Conservation (phyloP, 2,797 vertebrate genomes). For the Loriculus beryllinus region DNA sequence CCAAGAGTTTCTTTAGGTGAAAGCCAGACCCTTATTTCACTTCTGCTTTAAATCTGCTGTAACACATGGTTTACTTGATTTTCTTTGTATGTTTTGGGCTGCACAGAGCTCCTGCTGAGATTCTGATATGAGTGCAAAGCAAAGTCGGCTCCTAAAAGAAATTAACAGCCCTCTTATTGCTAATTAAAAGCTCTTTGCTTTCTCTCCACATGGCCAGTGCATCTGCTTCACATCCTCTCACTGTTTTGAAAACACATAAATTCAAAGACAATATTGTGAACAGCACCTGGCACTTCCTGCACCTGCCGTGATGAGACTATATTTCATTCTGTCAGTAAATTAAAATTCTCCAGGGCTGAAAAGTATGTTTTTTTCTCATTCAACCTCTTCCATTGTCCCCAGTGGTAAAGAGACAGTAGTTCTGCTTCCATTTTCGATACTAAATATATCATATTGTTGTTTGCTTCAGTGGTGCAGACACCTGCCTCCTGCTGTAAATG, state of each 20-base stretch:
- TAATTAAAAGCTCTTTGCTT: conserved; percentile 98
- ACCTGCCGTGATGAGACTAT: conserved; percentile 84
- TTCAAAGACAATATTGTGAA: conserved; percentile 84
- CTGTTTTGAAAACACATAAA: conserved; percentile 86
- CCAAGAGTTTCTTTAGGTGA: not conserved
- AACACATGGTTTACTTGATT: conserved; percentile 66
- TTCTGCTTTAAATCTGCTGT: conserved; percentile 61
- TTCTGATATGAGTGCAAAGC: conserved; percentile 58
- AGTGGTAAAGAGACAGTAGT: conserved; percentile 76
- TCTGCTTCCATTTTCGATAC: conserved; percentile 85
- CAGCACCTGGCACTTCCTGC: conserved; percentile 87
- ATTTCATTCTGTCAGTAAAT: conserved; percentile 91
- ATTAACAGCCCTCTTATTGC: conserved; percentile 89
- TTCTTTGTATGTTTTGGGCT: conserved; percentile 43
- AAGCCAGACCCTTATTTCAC: not conserved
- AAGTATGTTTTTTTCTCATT: conserved; percentile 70
- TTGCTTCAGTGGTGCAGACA: conserved; percentile 84
- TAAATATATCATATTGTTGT: conserved; percentile 88
- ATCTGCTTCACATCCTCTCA: conserved; percentile 82
- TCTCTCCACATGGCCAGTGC: conserved; percentile 85
- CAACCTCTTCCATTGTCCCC: conserved; percentile 76
- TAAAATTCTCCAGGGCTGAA: conserved; percentile 85
- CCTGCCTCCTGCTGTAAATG: conserved; percentile 84
- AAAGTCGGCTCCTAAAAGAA: conserved; percentile 72
- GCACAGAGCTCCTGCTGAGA: conserved; percentile 63